Base-by-base conservation (phyloP, 2,113 vertebrate species). In the Zootoca vivipara region DNA sequence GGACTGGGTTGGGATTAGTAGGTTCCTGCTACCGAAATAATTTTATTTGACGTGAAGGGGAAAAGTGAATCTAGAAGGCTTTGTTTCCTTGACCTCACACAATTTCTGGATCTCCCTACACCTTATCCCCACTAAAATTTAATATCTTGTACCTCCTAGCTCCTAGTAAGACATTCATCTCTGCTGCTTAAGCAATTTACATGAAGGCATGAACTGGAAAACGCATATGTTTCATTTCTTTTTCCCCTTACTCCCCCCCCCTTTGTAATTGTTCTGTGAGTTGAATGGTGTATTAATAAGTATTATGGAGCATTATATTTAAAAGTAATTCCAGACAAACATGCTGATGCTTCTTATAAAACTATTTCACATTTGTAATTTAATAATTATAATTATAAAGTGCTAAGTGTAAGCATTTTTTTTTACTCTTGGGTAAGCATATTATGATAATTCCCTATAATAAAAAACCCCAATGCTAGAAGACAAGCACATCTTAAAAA, bases 311-410 rank as follows among this genome's bases (percentile, higher is more conserved):
- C 18, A 82, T 42, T 74, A 62, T 73, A 62, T 87, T 73, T 72
- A 73, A 73, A 87, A 80, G 12, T 62, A 80, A 80, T 80, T 87
- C 65, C 65, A 87, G 35, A 72, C n/a, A 80, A 87, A 87, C 46
- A 72, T 80, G 65, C 22, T 38, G 46, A 87, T 56, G 18, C 33
- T 5, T 58, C 18, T 69, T 67, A 42, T 38, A 28, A 86, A 78
- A 72, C 46, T 40, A 78, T 77, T 69, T 58, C 78, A 70, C 65
- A 87, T 70, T 80, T 87, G n/a, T 80, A 87, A 80, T 87, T 87
- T 80, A 80, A 87, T 58, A 58, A 72, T 72, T 80, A 70, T 38
- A 87, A 87, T 87, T 87, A 58, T 4, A 72, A 72, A 79, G 33
- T 72, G 33, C 42, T 58, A 80, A 80, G 46, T 8, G 28, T 46